Conservation (phyloP, 2,888 invertebrate genomes). For the Choristoneura rosaceana region DNA sequence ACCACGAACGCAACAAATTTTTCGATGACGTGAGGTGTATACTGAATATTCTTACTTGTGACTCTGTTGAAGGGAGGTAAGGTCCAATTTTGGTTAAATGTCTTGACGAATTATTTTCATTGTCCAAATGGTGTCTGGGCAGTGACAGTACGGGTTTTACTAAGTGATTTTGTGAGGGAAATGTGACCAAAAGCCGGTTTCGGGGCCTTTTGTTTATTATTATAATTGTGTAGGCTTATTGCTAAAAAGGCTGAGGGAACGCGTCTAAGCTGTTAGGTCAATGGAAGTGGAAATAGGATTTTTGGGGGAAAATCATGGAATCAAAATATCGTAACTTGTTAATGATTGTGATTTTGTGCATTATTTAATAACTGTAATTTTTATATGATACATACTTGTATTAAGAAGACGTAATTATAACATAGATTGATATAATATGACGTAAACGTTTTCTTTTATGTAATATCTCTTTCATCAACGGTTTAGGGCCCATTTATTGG, state of each 20-base stretch:
- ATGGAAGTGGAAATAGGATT: conserved; percentile 29
- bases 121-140: conserved; percentile 59
- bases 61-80: conserved; percentile 2
- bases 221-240: conserved; percentile 47
- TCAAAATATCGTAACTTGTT: conserved; percentile 1
- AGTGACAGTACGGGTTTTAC: conserved; percentile 66
- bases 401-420: no score
- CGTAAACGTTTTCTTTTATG: no score
- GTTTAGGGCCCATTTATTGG: no score
- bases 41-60: background rate
- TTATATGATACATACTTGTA: no score
- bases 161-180: conserved; percentile 68
- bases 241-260: conserved; percentile 39
- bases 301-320: conserved; percentile 8
- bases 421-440: no score
- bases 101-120: conserved; percentile 56
- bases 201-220: conserved; percentile 53
- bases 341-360: background rate
- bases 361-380: no score
- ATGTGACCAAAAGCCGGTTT: conserved; percentile 48
- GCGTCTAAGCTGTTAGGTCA: conserved; percentile 35
- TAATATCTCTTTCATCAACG: no score
- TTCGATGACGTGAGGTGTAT: background rate
- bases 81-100: conserved; percentile 39
- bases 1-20: conserved; percentile 1